Percentiles rank a stretch among this genome's conserved stretches.
phyloP scores from a whole-genome alignment of 2,113 vertebrate genomes.

The Nettapus auritus region DNA sequence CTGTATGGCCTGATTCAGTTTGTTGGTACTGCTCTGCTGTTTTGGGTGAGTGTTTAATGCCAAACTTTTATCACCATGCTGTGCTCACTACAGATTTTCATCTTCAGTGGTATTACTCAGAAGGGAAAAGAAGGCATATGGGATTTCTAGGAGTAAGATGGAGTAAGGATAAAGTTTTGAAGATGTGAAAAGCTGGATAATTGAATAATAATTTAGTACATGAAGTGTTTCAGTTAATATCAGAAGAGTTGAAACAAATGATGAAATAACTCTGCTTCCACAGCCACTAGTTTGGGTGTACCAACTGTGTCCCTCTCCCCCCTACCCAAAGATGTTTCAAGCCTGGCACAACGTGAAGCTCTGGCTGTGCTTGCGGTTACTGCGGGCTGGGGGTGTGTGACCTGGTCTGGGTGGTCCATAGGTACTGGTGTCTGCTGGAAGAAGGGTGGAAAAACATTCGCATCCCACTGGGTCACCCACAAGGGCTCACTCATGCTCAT shows the following conservation, averaged over 20 bases:
- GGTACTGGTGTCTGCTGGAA: background rate
- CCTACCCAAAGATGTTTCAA: background rate
- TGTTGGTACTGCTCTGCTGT: conserved; percentile 67
- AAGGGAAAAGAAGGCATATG: background rate
- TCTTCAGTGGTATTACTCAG: background rate
- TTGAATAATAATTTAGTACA: background rate
- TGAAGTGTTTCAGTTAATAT: background rate
- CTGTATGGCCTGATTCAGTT: conserved; percentile 69
- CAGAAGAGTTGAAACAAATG: background rate
- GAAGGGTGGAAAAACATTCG: background rate
- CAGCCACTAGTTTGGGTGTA: background rate
- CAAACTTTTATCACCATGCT: background rate
- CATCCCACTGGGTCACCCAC: background rate
- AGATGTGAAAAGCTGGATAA: background rate
- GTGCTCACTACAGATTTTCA: background rate
- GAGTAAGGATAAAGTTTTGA: background rate
- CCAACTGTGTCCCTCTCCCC: background rate
- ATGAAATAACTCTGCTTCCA: background rate
- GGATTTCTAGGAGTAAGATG: background rate
- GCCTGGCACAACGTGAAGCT: background rate
- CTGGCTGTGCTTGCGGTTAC: background rate
- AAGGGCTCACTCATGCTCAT: background rate
- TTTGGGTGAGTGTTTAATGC: conserved; percentile 65
- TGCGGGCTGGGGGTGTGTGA: accelerated
- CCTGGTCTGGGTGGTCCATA: no score